Evolutionary conservation across 35 echinoderm and acorn worm species (phyloP), one percentile per base, ranked within the genome.

Genomic region (Anneissia japonica): DNA sequence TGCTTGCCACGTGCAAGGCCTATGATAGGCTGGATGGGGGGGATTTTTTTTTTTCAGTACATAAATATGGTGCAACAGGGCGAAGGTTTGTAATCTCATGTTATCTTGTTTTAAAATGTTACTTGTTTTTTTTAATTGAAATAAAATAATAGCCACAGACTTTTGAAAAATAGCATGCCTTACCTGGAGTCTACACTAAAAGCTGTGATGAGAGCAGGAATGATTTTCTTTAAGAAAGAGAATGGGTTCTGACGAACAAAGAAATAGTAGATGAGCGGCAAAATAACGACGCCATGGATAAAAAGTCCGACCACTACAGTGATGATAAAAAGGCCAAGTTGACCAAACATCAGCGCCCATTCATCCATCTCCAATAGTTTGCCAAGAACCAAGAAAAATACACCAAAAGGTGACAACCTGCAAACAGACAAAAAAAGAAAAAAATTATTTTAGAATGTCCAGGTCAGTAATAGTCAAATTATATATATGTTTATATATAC

Each of bases 331-430:
- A 77, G 31, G 9, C 75, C 75, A 3, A 77, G 35, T 37, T 77
- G 75, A 10, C 32, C 75, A 11, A 77, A 35, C 75, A 77, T 37
- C 35, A 37, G 9, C 10, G 75, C 75, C 32, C 31, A 35, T 19
- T 77, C 75, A 35, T 37, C 75, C 31, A 77, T 77, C 21, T 77
- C 75, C 75, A 77, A 37, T 4, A 77, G 35, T 23, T 77, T 77
- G 1, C 32, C 75, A 14, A 37, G 32, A 19, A 77, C 35, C 6
- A 77, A 26, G 35, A 33, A 77, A 33, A 77, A 35, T 10, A 77
- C 35, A 32, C 75, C 75, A 32, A 77, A 32, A 5, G 75, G 75
- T 4, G 75, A 77, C 31, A 35, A 77, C 75, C 75, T 77, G 75
- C 0, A 77, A 77, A 77, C n/a, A n/a, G n/a, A n/a, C n/a, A n/a